These are phyloP conservation scores for Sternotherus odoratus DNA, from an alignment of 2,797 vertebrate species.

Conservation along the genomic window DNA sequence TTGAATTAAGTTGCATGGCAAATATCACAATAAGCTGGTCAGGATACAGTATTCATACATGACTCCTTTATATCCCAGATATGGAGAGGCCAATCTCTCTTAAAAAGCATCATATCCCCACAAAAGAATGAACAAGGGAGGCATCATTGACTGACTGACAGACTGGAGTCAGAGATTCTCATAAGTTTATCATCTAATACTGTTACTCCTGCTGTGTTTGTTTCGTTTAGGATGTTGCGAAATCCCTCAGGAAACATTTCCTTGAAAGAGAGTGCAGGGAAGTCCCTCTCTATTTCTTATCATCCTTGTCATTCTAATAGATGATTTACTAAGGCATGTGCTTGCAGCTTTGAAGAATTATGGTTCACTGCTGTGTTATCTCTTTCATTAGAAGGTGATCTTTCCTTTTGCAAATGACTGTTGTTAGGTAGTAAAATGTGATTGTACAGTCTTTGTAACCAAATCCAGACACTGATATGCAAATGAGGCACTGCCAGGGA, in stretches of 20 bases:
- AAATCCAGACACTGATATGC: not conserved
- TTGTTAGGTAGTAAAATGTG: conserved; percentile 20
- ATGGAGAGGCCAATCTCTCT: not conserved
- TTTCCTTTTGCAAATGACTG: not conserved
- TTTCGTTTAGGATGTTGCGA: not conserved
- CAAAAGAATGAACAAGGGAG: not conserved
- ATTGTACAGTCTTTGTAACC: conserved; percentile 2
- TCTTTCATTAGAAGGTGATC: conserved; percentile 12
- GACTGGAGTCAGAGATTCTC: not conserved
- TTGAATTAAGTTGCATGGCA: not conserved
- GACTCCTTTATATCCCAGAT: not conserved
- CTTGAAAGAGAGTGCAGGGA: not conserved
- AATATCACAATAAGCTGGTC: too few species aligned
- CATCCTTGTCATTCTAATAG: not conserved
- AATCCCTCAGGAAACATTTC: conserved; percentile 32
- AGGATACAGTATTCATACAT: not conserved
- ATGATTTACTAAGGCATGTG: not conserved
- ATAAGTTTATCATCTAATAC: not conserved
- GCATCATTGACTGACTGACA: not conserved
- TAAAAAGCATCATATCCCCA: not conserved
- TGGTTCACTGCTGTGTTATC: not conserved
- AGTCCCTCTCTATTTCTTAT: not conserved
- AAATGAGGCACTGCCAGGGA: conserved; percentile 1
- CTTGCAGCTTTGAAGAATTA: conserved; percentile 7
- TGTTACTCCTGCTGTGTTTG: not conserved